Evolutionary conservation across 2,113 vertebrate species (phyloP).

Genomic region (Genyomyrus donnyi): DNA sequence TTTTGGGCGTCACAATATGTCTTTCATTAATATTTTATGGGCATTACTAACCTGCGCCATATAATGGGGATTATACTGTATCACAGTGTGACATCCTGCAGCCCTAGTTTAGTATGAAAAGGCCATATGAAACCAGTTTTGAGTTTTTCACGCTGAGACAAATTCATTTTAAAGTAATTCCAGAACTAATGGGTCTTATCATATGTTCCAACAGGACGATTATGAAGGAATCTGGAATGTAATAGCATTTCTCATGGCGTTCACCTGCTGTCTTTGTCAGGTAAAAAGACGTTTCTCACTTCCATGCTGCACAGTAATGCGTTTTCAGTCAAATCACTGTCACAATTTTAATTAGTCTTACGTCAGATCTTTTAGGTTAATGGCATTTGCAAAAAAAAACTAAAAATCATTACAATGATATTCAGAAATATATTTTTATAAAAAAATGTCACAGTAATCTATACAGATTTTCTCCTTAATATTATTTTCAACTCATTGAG

Average conservation of each 20-base stretch:
- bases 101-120: background rate
- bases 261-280: conserved; percentile 78
- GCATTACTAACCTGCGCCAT: background rate
- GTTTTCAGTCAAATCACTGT: background rate
- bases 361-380: background rate
- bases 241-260: conserved; percentile 80
- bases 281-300: conserved; percentile 48
- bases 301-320: background rate
- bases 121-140: background rate
- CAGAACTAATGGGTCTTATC: background rate
- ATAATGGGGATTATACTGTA: background rate
- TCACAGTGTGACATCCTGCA: background rate
- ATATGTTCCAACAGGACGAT: conserved; percentile 65
- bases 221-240: conserved; percentile 78
- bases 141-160: background rate
- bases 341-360: background rate
- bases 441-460: background rate
- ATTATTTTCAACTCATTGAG: background rate
- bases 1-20: background rate
- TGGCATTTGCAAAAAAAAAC: background rate
- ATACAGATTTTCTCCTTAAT: background rate
- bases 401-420: background rate
- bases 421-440: background rate
- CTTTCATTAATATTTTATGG: background rate
- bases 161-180: background rate